A percentile compares a stretch with the other conserved stretches of the same genome.
Evolutionary conservation across 1,140 invertebrate species (phyloP).

Genomic region (Nixonia krombeini): DNA sequence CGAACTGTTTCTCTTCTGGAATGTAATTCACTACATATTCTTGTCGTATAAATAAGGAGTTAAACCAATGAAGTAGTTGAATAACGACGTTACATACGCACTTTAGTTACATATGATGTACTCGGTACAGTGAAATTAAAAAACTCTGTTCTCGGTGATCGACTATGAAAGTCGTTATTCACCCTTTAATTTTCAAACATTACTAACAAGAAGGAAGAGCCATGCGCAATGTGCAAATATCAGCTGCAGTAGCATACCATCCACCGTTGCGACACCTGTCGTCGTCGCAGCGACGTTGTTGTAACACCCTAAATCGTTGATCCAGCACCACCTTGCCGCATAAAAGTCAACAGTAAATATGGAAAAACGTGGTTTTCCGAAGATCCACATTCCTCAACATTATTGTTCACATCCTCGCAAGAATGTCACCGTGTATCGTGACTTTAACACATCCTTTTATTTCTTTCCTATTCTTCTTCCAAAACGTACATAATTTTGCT

Average conservation of each 20-base stretch:
- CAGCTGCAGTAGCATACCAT: constrained; percentile 33
- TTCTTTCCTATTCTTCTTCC: not conserved
- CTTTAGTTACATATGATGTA: no score
- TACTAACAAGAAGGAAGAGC: constrained; percentile 7
- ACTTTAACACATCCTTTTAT: constrained; percentile 1
- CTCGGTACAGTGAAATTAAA: no score
- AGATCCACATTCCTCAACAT: constrained; percentile 15
- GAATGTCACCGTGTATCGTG: constrained; percentile 15
- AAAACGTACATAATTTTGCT: not conserved
- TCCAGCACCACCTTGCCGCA: constrained; percentile 46
- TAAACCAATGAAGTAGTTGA: no score
- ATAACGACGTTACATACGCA: no score
- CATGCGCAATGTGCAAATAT: constrained; percentile 50
- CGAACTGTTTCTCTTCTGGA: no score
- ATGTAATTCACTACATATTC: no score
- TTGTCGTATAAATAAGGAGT: no score
- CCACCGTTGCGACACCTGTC: constrained; percentile 60
- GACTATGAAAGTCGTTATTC: no score
- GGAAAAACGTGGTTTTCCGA: constrained; percentile 4
- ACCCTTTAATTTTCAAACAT: not conserved
- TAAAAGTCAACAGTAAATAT: constrained; percentile 17
- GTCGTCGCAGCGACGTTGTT: constrained; percentile 52
- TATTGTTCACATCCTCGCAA: constrained; percentile 37
- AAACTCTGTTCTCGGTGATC: not conserved
- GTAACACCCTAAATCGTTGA: constrained; percentile 46